Evolutionary conservation across 2,888 invertebrate genomes (phyloP).

Genomic region (Andricus curvator): DNA sequence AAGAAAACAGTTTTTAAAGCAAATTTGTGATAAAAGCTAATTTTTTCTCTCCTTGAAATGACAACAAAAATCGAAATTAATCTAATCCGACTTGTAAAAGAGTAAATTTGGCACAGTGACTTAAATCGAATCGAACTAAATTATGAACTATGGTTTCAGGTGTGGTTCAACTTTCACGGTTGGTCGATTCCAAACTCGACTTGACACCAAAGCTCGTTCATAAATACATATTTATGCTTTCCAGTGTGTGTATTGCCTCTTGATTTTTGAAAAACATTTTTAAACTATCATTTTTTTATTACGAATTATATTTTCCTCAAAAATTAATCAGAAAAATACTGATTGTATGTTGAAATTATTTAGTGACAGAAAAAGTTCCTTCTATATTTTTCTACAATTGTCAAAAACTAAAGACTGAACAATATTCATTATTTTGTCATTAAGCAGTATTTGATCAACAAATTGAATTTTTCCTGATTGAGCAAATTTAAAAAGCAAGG

Average conservation of each 20-base stretch:
- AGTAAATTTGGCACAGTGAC: constrained; percentile 16
- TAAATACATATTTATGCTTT: not conserved
- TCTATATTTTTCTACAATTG: no score
- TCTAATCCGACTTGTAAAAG: not conserved
- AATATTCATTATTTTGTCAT: no score
- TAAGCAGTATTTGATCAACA: no score
- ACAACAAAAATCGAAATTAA: not conserved
- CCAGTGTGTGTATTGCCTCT: no score
- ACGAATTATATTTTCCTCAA: no score
- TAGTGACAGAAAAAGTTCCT: no score
- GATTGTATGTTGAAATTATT: no score
- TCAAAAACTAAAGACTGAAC: no score
- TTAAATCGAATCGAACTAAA: constrained; percentile 16
- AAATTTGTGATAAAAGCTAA: not conserved
- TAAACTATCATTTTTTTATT: no score
- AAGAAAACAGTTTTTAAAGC: not conserved
- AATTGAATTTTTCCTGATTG: no score
- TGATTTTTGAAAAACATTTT: not conserved
- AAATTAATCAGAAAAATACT: no score
- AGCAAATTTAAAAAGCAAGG: no score
- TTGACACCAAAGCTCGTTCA: not conserved
- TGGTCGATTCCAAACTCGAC: constrained; percentile 22
- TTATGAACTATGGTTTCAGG: constrained; percentile 30
- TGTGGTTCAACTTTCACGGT: constrained; percentile 30
- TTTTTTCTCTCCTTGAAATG: not conserved